Base-by-base conservation (phyloP, 2,888 invertebrate genomes). In the Acleris laterana region DNA sequence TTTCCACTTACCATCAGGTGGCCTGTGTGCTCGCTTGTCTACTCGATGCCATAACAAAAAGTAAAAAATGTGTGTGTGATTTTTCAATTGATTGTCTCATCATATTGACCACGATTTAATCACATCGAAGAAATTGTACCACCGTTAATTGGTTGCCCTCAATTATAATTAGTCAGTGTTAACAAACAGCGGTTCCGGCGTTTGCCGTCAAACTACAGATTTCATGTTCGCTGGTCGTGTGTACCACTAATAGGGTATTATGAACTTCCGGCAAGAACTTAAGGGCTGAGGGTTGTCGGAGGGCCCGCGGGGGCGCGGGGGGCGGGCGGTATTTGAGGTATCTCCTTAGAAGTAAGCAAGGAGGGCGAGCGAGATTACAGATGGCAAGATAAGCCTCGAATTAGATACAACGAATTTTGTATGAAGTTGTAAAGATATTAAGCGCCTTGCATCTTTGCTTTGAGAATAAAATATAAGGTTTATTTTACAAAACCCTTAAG, bases 381-480 rank as follows among this genome's bases (percentile, higher is more conserved):
- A 91, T 91, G 92, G 87, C 90, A 90, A 85, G 92, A 90, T 91
- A 93, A 92, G 87, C 91, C 84, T 80, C 81, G 89, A 90, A 90
- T 91, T 91, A 90, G 89, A 89, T 87, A 89, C 89, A 89, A 86
- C 89, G 86, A 89, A 91, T 92, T 88, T 90, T 85, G 89, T 88
- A 90, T 90, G 88, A 90, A 87, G 82, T 89, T 88, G 81, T 84
- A 86, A 88, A 88, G 87, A 87, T 86, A 87, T 88, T 87, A 89
- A 85, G 81, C 81, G 79, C 79, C 82, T 80, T 81, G 77, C 74
- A 78, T 79, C 82, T 81, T 83, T 81, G 79, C 88, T 91, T 89
- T 89, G 86, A 85, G 89, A 88, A 90, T 90, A 85, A 87, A 87
- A 87, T 88, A 90, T 87, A 78, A 87, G 82, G 82, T 84, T 82